These are phyloP conservation scores for Calephelis nemesis DNA, from an alignment of 1,140 invertebrate genomes.

Conservation along the genomic window DNA sequence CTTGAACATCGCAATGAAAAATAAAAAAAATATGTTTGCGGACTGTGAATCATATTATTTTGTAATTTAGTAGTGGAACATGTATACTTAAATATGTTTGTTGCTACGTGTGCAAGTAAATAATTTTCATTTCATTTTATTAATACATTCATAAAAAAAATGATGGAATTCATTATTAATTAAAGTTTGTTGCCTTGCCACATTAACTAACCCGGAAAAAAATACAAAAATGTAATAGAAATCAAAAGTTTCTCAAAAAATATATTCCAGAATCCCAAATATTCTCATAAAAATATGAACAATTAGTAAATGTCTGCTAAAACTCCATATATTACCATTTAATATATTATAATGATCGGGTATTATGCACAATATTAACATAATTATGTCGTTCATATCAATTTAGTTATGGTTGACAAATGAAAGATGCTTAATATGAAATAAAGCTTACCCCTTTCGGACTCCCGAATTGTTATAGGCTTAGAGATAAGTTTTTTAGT, in stretches of 20 bases:
- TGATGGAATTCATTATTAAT: neutral
- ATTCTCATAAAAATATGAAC: constrained; percentile 7
- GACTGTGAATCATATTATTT: no score
- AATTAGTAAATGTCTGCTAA: constrained; percentile 13
- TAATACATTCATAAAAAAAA: no score
- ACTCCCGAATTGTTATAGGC: constrained; percentile 36
- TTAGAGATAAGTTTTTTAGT: constrained; percentile 18
- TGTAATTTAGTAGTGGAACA: no score
- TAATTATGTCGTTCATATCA: constrained; percentile 47
- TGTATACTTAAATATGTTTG: no score
- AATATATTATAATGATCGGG: constrained; percentile 12
- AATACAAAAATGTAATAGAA: neutral
- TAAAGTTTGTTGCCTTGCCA: neutral
- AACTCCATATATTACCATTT: constrained; percentile 2
- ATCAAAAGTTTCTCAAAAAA: neutral
- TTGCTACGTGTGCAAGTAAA: no score
- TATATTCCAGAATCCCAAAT: neutral
- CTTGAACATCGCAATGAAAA: no score
- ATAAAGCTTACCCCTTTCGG: constrained; percentile 34
- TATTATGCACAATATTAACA: constrained; percentile 42
- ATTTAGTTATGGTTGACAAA: constrained; percentile 63
- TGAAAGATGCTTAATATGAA: constrained; percentile 48
- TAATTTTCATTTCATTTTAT: no score
- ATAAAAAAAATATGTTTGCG: no score
- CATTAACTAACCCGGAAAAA: neutral